These are phyloP conservation scores for Hylyphantes graminicola DNA, from an alignment of 1,140 invertebrate genomes.

Conservation along the genomic window DNA sequence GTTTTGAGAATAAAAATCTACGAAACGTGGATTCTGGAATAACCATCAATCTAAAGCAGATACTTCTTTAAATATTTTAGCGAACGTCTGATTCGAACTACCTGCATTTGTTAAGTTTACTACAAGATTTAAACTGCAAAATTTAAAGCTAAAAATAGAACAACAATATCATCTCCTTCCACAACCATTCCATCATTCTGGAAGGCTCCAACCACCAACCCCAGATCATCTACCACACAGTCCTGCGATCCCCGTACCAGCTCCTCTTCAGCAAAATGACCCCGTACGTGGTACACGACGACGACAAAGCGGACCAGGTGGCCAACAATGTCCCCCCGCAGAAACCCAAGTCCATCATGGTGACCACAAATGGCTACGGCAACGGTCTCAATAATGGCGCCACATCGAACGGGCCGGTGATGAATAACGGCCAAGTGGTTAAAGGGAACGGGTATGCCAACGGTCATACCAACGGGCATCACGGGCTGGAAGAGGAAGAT, in stretches of 20 bases:
- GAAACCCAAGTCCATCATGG: slow-evolving; percentile 55
- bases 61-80: no score
- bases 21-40: no score
- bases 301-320: slow-evolving; percentile 11
- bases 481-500: slow-evolving; percentile 23
- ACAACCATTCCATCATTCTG: background rate
- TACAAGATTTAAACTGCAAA: no score
- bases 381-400: slow-evolving; percentile 18
- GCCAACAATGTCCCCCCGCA: background rate
- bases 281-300: slow-evolving; percentile 41
- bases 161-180: no score
- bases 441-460: slow-evolving; percentile 1
- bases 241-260: background rate
- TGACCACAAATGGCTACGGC: slow-evolving; percentile 16
- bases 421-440: background rate
- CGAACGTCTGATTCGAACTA: no score
- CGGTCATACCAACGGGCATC: slow-evolving; percentile 18
- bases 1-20: no score
- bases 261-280: slow-evolving; percentile 34
- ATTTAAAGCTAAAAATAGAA: no score
- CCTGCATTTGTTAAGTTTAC: no score
- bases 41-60: no score
- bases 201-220: background rate
- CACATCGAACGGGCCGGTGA: background rate
- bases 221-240: background rate